Evolutionary conservation across 2,888 invertebrate species (phyloP).

Genomic region (Plebejus melissa): DNA sequence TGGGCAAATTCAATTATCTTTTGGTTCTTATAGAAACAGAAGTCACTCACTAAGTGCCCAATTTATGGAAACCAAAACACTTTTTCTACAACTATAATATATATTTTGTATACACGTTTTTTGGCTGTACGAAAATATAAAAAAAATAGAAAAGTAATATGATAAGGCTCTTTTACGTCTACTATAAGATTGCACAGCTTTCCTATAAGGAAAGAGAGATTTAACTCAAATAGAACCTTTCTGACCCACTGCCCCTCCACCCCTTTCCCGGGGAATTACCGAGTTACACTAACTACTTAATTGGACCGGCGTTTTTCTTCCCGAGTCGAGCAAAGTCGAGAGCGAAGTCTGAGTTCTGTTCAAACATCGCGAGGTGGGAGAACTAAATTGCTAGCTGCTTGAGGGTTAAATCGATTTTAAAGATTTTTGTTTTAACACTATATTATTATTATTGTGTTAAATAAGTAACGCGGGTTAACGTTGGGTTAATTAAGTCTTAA

Average conservation of each 20-base stretch:
- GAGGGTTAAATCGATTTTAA: neutral
- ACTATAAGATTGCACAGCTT: neutral
- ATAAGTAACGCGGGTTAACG: too few relatives aligned
- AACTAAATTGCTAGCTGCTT: neutral
- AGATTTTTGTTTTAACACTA: neutral
- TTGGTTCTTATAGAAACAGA: too few relatives aligned
- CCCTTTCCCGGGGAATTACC: neutral
- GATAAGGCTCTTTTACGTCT: too few relatives aligned
- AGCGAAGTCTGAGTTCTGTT: neutral
- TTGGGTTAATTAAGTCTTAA: too few relatives aligned
- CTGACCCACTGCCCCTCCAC: neutral
- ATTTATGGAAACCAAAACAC: too few relatives aligned
- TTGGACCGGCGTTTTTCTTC: conserved; percentile 1
- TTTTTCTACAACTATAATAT: too few relatives aligned
- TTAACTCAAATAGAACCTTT: neutral
- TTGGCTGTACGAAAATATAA: too few relatives aligned
- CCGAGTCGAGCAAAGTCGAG: neutral
- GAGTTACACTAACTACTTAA: conserved; percentile 13
- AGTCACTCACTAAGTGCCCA: too few relatives aligned
- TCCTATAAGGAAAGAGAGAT: neutral
- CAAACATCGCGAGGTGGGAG: conserved; percentile 9
- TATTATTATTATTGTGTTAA: neutral
- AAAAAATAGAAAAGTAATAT: too few relatives aligned
- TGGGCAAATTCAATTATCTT: too few relatives aligned
- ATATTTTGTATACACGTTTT: too few relatives aligned